These are phyloP conservation scores for Darevskia mixta DNA, from an alignment of 2,797 vertebrate genomes.

Conservation along the genomic window DNA sequence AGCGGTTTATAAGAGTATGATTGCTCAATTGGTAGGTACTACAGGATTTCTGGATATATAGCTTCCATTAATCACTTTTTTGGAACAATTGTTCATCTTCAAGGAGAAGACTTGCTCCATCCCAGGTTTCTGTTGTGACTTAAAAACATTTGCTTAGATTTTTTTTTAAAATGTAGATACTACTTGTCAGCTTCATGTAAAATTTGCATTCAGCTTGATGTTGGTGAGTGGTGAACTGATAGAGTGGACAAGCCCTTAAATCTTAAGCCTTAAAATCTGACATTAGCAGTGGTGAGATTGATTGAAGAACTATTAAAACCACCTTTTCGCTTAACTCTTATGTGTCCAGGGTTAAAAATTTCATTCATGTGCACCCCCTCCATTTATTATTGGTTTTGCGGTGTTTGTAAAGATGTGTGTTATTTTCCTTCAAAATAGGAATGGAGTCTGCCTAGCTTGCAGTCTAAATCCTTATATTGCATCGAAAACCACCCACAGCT, in stretches of 20 bases:
- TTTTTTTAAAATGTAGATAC: not conserved
- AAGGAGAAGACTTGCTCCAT: not conserved
- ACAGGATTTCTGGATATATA: not conserved
- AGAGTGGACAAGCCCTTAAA: not conserved
- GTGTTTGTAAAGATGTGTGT: constrained; percentile 53
- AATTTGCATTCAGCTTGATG: not conserved
- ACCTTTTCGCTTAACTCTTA: not conserved
- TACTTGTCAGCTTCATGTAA: not conserved
- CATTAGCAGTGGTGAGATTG: not conserved
- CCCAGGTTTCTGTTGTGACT: not conserved
- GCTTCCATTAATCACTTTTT: not conserved
- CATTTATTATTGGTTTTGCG: constrained; percentile 45
- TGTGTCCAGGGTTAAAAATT: constrained; percentile 36
- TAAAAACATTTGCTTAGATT: not conserved
- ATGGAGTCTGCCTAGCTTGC: not conserved
- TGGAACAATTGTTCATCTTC: not conserved
- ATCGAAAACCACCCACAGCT: not conserved
- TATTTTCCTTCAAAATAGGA: constrained; percentile 45
- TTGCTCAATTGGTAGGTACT: not conserved
- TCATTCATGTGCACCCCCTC: not conserved
- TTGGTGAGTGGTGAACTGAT: not conserved
- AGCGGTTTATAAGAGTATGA: not conserved
- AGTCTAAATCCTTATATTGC: not conserved
- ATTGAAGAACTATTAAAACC: constrained; percentile 11
- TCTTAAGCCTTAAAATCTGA: not conserved